Percentiles rank a stretch among this genome's conserved stretches.
Conservation (phyloP, 2,797 vertebrate genomes). For the Anas bahamensis region DNA sequence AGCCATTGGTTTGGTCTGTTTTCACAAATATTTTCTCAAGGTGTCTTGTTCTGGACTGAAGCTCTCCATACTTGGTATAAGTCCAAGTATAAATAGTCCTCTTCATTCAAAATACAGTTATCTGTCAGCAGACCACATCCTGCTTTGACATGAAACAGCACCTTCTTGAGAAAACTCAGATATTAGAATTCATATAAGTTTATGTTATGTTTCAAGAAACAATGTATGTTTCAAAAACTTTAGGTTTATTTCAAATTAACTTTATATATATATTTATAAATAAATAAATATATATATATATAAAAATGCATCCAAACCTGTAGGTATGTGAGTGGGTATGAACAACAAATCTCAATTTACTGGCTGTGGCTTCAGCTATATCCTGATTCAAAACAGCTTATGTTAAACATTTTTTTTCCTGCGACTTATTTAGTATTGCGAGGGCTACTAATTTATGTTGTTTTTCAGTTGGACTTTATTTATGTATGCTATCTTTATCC, state of each 20-base stretch:
- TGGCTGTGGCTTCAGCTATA: not conserved
- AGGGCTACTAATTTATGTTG: slow-evolving; percentile 7
- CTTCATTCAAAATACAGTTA: not conserved
- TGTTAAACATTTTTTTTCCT: not conserved
- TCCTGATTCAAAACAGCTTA: not conserved
- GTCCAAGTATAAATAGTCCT: not conserved
- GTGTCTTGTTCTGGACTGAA: not conserved
- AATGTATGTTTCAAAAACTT: not conserved
- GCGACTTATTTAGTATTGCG: not conserved
- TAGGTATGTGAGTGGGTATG: not conserved
- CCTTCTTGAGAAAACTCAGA: not conserved
- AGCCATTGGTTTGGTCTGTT: not conserved
- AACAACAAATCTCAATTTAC: slow-evolving; percentile 5
- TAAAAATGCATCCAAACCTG: not conserved
- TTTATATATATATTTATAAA: not conserved
- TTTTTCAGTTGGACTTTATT: slow-evolving; percentile 24
- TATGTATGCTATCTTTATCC: slow-evolving; percentile 5
- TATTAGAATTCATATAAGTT: not conserved
- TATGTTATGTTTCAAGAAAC: not conserved
- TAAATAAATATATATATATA: not conserved
- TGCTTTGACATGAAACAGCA: not conserved
- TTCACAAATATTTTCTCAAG: not conserved
- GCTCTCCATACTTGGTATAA: not conserved
- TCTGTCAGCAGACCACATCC: not conserved
- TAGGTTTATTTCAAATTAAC: not conserved